Percentiles rank a stretch among this genome's conserved stretches.
Conservation (phyloP, 1,140 invertebrate species). For the Oncopodura yosiiana region DNA sequence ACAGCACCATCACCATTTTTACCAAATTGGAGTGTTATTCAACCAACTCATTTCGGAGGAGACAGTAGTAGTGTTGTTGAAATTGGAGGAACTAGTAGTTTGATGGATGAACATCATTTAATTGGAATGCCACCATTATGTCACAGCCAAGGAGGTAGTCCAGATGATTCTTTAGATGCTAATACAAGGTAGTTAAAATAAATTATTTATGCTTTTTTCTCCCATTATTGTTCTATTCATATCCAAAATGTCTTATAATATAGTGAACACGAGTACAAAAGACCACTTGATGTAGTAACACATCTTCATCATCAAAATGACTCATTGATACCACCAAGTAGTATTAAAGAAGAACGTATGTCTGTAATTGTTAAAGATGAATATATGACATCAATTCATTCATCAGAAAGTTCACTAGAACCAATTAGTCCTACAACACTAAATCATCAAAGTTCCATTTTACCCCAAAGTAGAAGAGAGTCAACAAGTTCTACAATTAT, state of each 20-base stretch:
- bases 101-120: slow-evolving; percentile 14
- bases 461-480: neutral
- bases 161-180: slow-evolving; percentile 13
- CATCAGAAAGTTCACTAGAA: neutral
- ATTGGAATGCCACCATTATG: neutral
- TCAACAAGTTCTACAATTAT: slow-evolving; percentile 13
- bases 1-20: slow-evolving; percentile 12
- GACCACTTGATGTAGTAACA: slow-evolving; percentile 23
- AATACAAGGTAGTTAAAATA: neutral
- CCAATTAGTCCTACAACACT: no score
- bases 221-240: no score
- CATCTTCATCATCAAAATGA: neutral
- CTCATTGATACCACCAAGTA: neutral
- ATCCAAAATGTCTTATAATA: no score
- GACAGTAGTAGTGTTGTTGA: neutral
- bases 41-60: slow-evolving; percentile 17
- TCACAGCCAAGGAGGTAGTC: no score
- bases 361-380: slow-evolving; percentile 33
- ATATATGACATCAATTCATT: slow-evolving; percentile 16
- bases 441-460: neutral
- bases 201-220: no score
- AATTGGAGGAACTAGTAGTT: neutral
- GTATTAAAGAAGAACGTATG: slow-evolving; percentile 26
- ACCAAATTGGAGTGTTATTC: slow-evolving; percentile 29
- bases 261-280: slow-evolving; percentile 21